Base-by-base conservation (phyloP, 1,140 invertebrate species). In the Tribolium castaneum region DNA sequence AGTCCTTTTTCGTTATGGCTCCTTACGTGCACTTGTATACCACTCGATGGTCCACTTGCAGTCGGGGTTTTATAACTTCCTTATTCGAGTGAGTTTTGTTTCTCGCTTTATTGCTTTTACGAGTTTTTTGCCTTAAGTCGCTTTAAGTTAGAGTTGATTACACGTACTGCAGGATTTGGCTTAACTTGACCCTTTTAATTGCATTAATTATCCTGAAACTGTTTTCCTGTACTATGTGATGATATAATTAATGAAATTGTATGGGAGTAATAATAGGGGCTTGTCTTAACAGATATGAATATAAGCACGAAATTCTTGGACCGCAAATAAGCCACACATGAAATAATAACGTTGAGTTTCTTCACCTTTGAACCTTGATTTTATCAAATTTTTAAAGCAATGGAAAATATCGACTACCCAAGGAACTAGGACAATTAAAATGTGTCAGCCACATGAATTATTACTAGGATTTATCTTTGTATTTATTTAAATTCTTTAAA, bases 31-130 rank as follows among this genome's bases (percentile, higher is more conserved):
- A 88, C 71, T 86, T 89, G n/a, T 89, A 90, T 62, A 90, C 90
- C 1, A 87, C 88, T 5, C 87, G 88, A 30, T 94, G 93, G 93
- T 94, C 93, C 3, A 87, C 87, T 14, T 94, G 93, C 82, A 92
- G 91, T 80, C 87, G 88, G 78, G 86, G 86, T 52, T 89, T 90
- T 81, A 92, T 94, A 50, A 92, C 89, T 0, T 87, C 89, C 25
- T 90, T 93, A 80, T 86, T 94, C 9, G 91, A 93, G 92, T 93
- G 87, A 89, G 90, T 86, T 34, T 22, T 45, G n/a, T 30, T 51
- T 4, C 56, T 56, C 13, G 50, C 34, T 70, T 74, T 74, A 74
- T 51, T 52, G 72, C 39, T 62, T 62, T 62, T 62, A 2, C 25
- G 7, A n/a, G n/a, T 45, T 45, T 45, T 45, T 45, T 45, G 2